Conservation (phyloP, 2,888 invertebrate genomes). For the Linnaemya tessellans region DNA sequence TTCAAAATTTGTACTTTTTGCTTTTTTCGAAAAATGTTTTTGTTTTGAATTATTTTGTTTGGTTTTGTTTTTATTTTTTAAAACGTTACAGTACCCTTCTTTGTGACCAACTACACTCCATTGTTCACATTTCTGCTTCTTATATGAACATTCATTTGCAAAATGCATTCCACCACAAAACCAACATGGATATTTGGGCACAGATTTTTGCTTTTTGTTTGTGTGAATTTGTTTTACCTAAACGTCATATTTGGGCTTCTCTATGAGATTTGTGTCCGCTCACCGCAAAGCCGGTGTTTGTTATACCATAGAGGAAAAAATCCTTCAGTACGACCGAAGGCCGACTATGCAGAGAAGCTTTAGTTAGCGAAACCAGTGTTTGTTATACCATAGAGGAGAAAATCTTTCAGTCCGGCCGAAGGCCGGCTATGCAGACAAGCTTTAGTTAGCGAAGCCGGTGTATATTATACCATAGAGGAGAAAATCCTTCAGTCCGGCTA, state of each 20-base stretch:
- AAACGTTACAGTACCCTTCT: too few relatives aligned
- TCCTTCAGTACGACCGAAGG: too few relatives aligned
- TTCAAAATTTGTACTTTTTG: neutral
- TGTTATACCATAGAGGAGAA: too few relatives aligned
- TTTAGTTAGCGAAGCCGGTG: too few relatives aligned
- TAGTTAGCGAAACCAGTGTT: too few relatives aligned
- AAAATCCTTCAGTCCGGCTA: too few relatives aligned
- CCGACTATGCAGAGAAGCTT: too few relatives aligned
- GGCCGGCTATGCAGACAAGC: too few relatives aligned
- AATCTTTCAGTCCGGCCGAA: too few relatives aligned
- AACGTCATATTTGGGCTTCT: slow-evolving; percentile 11
- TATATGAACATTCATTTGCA: slow-evolving; percentile 67
- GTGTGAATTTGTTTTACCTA: slow-evolving; percentile 31
- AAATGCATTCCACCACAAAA: slow-evolving; percentile 20
- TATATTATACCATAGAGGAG: too few relatives aligned
- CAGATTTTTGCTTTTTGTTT: slow-evolving; percentile 10
- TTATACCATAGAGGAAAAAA: too few relatives aligned
- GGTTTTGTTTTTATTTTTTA: neutral
- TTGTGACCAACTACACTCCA: slow-evolving; percentile 33
- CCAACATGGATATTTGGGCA: slow-evolving; percentile 18
- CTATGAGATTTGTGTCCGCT: slow-evolving; percentile 64
- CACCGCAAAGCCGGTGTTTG: too few relatives aligned
- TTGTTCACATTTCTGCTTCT: slow-evolving; percentile 15
- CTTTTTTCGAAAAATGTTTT: neutral
- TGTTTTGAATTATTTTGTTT: slow-evolving; percentile 31